These are phyloP conservation scores for Mizuhopecten yessoensis DNA, from an alignment of 1,140 invertebrate species.

Conservation along the genomic window DNA sequence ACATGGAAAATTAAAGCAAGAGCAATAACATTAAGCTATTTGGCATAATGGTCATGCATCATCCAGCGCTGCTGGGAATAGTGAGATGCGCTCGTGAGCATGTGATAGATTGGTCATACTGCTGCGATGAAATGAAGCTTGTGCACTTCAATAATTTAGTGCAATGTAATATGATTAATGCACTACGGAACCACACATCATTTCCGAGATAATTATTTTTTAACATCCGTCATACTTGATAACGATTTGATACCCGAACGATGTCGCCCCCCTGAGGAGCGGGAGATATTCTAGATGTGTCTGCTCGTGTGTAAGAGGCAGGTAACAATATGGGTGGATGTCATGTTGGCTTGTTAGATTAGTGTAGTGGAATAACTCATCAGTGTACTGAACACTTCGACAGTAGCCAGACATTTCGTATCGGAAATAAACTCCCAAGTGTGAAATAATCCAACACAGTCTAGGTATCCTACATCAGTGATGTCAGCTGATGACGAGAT, in stretches of 20 bases:
- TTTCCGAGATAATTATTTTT: background rate
- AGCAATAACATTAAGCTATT: too few relatives aligned
- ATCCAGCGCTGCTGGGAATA: background rate
- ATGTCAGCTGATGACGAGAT: too few relatives aligned
- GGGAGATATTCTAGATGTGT: background rate
- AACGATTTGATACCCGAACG: background rate
- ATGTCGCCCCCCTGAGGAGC: background rate
- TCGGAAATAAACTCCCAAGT: background rate
- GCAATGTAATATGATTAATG: background rate
- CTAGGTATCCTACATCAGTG: too few relatives aligned
- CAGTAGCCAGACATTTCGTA: background rate
- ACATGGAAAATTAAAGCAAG: too few relatives aligned
- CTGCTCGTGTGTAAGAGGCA: background rate
- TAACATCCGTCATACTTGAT: background rate
- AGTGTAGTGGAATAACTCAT: background rate
- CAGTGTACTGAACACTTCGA: background rate
- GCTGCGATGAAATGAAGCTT: background rate
- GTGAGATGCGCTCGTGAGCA: background rate
- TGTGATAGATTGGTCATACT: background rate
- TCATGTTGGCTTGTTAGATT: background rate
- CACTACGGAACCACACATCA: background rate
- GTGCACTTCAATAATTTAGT: constrained; percentile 14
- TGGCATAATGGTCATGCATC: background rate
- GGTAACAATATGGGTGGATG: background rate
- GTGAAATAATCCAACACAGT: background rate